phyloP scores from a whole-genome alignment of 2,797 vertebrate genomes.

The Chromis chromis region DNA sequence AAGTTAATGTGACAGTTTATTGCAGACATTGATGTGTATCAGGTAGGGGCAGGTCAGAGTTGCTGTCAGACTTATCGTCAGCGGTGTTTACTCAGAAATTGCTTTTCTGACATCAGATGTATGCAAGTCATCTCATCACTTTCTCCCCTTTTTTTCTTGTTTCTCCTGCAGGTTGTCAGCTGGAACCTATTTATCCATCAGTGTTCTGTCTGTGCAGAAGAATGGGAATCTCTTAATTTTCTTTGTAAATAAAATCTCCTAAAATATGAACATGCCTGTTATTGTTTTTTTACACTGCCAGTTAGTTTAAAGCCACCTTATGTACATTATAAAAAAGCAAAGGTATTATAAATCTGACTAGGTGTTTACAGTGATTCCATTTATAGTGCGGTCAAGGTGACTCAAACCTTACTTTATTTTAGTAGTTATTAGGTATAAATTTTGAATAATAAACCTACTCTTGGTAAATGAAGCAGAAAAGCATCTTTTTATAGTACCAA shows the following conservation, averaged over 20 bases:
- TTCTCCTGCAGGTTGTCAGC: slow-evolving; percentile 79
- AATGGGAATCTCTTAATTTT: slow-evolving; percentile 79
- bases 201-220: slow-evolving; percentile 66
- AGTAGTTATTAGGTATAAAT: too few relatives aligned
- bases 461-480: background rate
- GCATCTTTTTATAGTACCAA: background rate
- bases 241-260: slow-evolving; percentile 92
- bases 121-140: slow-evolving; percentile 39
- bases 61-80: slow-evolving; percentile 64
- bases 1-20: slow-evolving; percentile 69
- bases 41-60: slow-evolving; percentile 44
- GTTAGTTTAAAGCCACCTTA: background rate
- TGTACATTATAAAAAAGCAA: too few relatives aligned
- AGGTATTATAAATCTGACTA: too few relatives aligned
- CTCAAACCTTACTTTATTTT: too few relatives aligned
- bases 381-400: too few relatives aligned
- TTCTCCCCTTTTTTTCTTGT: slow-evolving; percentile 36
- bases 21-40: slow-evolving; percentile 62
- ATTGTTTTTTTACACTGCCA: background rate
- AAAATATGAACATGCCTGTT: slow-evolving; percentile 46
- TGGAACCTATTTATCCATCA: slow-evolving; percentile 78
- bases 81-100: slow-evolving; percentile 67
- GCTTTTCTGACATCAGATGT: slow-evolving; percentile 65
- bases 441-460: too few relatives aligned
- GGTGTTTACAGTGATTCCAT: too few relatives aligned